These are phyloP conservation scores for Neoitamus cyanurus DNA, from an alignment of 2,888 invertebrate species.

Conservation along the genomic window DNA sequence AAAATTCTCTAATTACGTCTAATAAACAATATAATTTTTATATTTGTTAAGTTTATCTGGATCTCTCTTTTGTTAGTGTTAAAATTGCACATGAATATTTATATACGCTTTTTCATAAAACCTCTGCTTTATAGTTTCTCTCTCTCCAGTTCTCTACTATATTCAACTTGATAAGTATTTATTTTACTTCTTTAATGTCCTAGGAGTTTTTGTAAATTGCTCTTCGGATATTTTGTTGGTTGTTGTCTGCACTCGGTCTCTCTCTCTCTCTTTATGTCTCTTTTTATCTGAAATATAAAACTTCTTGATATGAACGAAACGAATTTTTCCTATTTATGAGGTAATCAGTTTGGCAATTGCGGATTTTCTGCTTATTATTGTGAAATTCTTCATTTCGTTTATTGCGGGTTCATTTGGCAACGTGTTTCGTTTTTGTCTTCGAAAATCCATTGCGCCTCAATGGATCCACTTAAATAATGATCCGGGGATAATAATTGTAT, in stretches of 20 bases:
- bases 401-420: conserved; percentile 3
- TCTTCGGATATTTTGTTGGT: conserved; percentile 8
- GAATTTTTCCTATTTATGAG: conserved; percentile 19
- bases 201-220: conserved; percentile 18
- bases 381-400: conserved; percentile 13
- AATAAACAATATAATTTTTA: conserved; percentile 40
- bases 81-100: conserved; percentile 42
- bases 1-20: conserved; percentile 39
- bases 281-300: conserved; percentile 3
- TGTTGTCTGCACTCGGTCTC: neutral
- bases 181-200: conserved; percentile 2
- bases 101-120: conserved; percentile 27
- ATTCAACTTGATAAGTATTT: conserved; percentile 40
- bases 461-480: neutral
- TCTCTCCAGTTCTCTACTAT: conserved; percentile 23
- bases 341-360: conserved; percentile 31
- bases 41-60: conserved; percentile 26
- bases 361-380: conserved; percentile 11
- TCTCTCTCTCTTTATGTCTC: neutral
- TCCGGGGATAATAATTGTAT: neutral
- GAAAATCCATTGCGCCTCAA: neutral
- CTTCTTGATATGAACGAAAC: conserved; percentile 35
- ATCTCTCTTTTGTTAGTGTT: conserved; percentile 18
- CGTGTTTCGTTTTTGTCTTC: neutral
- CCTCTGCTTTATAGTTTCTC: conserved; percentile 17